Base-by-base conservation (phyloP, 2,888 invertebrate species). In the Linyphia triangularis region DNA sequence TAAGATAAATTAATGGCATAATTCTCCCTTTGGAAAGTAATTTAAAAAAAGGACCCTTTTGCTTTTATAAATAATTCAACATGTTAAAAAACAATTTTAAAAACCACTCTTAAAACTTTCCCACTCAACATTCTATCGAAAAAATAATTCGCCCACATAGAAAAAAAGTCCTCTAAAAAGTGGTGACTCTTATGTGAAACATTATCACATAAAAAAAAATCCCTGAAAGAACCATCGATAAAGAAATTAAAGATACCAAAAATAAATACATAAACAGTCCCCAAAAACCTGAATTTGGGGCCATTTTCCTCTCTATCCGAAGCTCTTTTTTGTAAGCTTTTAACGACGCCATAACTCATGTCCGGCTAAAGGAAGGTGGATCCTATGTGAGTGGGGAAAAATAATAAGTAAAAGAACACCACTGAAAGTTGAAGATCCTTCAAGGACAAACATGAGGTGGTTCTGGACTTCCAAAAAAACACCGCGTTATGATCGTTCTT, bases 291-390 rank as follows among this genome's bases (percentile, higher is more conserved):
- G 37, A 75, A 75, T 37, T 51, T 28, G 57, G 57, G 59, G 37
- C 63, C 83, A 73, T 65, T 83, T 83, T 65, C 73, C 37, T 33
- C 83, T 26, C 63, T 30, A 43, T 40, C 33, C 77, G 16, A 37
- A 7, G 70, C 40, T 70, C 84, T 69, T 69, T 57, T 22, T 65
- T 37, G 67, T n/a, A n/a, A n/a, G 75, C 73, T 77, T 85, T 26
- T 85, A 85, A 85, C 84, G 84, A 85, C 77, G 84, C 70, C 84
- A 85, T 85, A 85, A 77, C 69, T 85, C 84, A 85, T 85, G 84
- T 69, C 84, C 84, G 37, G 84, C 72, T 37, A 40, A 43, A 63
- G 51, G 43, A 61, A 85, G 75, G 77, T 77, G 73, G 57, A 85
- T 75, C 67, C 75, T 65, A 40, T 57, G 22, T 16, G 77, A 30